Percentiles rank a stretch among this genome's conserved stretches.
Evolutionary conservation across 2,888 invertebrate species (phyloP).

Genomic region (Apoderus coryli): DNA sequence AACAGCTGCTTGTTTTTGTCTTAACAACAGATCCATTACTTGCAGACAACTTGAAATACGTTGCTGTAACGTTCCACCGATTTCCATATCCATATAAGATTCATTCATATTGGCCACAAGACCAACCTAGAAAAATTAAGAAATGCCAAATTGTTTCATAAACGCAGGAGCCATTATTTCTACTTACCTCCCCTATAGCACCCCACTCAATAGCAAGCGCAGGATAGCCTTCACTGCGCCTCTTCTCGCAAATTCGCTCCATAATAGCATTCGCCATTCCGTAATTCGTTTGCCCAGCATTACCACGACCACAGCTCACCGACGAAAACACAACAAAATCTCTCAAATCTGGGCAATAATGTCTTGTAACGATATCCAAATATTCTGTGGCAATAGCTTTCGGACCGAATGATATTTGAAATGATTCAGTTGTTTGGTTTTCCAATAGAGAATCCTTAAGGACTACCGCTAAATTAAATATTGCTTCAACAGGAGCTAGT

Average conservation of each 20-base stretch:
- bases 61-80: slow-evolving; percentile 50
- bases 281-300: slow-evolving; percentile 82
- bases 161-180: neutral
- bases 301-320: slow-evolving; percentile 80
- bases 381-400: slow-evolving; percentile 70
- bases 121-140: slow-evolving; percentile 36
- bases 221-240: slow-evolving; percentile 52
- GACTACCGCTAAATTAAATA: slow-evolving; percentile 81
- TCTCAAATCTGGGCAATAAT: slow-evolving; percentile 20
- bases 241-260: slow-evolving; percentile 71
- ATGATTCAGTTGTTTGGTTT: slow-evolving; percentile 59
- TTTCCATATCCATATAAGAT: slow-evolving; percentile 29
- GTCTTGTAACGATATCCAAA: slow-evolving; percentile 43
- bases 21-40: slow-evolving; percentile 52
- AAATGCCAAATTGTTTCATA: neutral
- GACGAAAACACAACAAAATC: slow-evolving; percentile 86
- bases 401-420: slow-evolving; percentile 51
- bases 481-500: slow-evolving; percentile 61
- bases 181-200: slow-evolving; percentile 58
- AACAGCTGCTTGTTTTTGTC: slow-evolving; percentile 41
- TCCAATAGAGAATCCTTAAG: slow-evolving; percentile 61
- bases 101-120: slow-evolving; percentile 43
- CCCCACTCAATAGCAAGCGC: slow-evolving; percentile 87
- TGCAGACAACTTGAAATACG: slow-evolving; percentile 46
- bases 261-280: slow-evolving; percentile 80